Conservation (phyloP, 2,888 invertebrate genomes). For the Tetranychus truncatus region DNA sequence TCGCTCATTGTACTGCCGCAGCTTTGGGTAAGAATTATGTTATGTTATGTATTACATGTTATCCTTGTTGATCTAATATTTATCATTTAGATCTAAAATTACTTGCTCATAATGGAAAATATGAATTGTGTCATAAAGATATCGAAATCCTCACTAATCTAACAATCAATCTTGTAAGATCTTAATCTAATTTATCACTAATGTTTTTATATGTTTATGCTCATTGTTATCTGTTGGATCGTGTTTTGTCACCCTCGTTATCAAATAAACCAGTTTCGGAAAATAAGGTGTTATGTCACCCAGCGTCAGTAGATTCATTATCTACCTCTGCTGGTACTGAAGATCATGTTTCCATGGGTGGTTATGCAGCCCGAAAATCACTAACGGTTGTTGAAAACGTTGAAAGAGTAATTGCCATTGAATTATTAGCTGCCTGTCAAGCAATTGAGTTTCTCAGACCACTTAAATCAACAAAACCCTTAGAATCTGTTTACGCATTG, state of each 20-base stretch:
- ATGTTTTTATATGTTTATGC: not conserved
- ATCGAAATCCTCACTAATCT: no score
- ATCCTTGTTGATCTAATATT: not conserved
- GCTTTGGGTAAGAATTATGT: constrained; percentile 38
- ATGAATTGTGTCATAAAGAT: no score
- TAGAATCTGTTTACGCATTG: constrained; percentile 44
- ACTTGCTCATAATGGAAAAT: no score
- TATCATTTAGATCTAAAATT: no score
- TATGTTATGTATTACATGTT: not conserved
- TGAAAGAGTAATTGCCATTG: constrained; percentile 45
- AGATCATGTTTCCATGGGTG: constrained; percentile 52
- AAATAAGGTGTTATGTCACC: constrained; percentile 49
- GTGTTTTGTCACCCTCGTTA: not conserved
- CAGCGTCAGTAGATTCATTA: constrained; percentile 46
- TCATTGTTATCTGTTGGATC: not conserved
- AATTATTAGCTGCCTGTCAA: constrained; percentile 46
- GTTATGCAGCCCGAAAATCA: constrained; percentile 45
- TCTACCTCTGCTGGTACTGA: constrained; percentile 48
- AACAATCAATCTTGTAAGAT: no score
- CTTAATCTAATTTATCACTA: no score
- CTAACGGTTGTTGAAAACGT: constrained; percentile 40
- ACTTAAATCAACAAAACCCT: constrained; percentile 43
- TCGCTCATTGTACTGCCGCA: constrained; percentile 48
- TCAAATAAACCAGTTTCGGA: constrained; percentile 40
- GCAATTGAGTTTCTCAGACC: constrained; percentile 48